Conservation (phyloP, 2,113 vertebrate genomes). For the Vidua macroura region DNA sequence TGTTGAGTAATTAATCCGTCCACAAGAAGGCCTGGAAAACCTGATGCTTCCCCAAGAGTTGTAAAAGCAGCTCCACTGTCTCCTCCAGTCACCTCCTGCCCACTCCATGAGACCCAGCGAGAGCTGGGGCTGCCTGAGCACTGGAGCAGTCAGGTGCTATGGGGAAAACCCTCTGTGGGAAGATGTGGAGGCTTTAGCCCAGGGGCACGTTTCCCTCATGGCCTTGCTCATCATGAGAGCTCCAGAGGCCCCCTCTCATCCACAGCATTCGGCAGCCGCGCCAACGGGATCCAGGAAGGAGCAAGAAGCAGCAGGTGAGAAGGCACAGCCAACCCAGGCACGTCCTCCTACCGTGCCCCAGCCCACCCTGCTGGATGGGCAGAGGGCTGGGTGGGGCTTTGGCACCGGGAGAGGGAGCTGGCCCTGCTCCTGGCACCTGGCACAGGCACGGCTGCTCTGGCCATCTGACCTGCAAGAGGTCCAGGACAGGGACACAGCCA, state of each 20-base stretch:
- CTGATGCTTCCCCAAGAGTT: background rate
- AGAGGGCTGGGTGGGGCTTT: rapidly evolving
- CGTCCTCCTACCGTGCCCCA: background rate
- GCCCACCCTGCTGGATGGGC: background rate
- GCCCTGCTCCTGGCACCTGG: background rate
- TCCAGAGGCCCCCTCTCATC: background rate
- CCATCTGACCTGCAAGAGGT: background rate
- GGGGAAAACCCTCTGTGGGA: background rate
- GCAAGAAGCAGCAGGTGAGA: background rate
- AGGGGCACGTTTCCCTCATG: background rate
- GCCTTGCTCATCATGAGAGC: background rate
- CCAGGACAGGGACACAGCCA: background rate
- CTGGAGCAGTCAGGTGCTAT: background rate
- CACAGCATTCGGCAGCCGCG: rapidly evolving
- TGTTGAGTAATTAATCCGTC: background rate
- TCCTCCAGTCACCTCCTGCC: background rate
- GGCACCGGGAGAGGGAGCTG: rapidly evolving
- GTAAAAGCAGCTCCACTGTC: background rate
- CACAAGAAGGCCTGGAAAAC: background rate
- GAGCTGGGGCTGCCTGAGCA: background rate
- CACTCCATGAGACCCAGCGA: rapidly evolving
- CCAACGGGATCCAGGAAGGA: background rate
- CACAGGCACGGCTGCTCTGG: background rate
- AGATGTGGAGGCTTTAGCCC: background rate
- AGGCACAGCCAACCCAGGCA: background rate